Evolutionary conservation across 1,140 invertebrate species (phyloP), one percentile per base, ranked within the genome.

Genomic region (Drosophila rhopaloa): DNA sequence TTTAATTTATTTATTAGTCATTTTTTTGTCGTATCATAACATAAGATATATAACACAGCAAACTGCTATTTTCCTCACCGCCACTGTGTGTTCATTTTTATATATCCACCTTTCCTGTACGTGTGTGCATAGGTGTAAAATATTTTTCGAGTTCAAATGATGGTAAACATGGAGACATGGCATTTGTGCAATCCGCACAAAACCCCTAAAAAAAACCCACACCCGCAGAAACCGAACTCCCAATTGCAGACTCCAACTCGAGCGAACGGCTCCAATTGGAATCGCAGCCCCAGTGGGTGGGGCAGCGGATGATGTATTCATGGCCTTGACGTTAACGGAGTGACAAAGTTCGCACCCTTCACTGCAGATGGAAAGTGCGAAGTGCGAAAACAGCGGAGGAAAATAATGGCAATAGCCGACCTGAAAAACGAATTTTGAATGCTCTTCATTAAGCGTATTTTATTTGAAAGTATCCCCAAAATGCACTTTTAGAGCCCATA

Each of bases 321-420:
- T 86, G 84, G 83, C 83, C 84, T 88, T 83, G 83, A 86, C 83
- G 84, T 74, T 86, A 86, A 86, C 83, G 79, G 79, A 86, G 83
- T 86, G 83, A 86, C 83, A 86, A 86, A 86, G 86, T 86, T 86
- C 84, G 83, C 83, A 88, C 83, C 83, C 83, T 85, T 85, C 82
- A 66, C n/a, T 65, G 59, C 46, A 56, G 48, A 72, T 46, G 43
- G 32, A 54, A 32, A 32, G 29, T 32, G 29, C 29, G 29, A 32
- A 71, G 37, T 59, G 46, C 53, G 38, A 51, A 41, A 32, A 38
- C 40, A 35, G 59, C 9, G 13, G 8, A 41, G 40, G 58, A 58
- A 50, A 75, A 75, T 27, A 59, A 38, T 16, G 11, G 19, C 29
- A 19, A 8, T 35, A 0, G 38, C 11, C 19, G 11, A 19, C 4